Evolutionary conservation across 2,113 vertebrate species (phyloP), one percentile per base, ranked within the genome.

Genomic region (Pardalotus punctatus): DNA sequence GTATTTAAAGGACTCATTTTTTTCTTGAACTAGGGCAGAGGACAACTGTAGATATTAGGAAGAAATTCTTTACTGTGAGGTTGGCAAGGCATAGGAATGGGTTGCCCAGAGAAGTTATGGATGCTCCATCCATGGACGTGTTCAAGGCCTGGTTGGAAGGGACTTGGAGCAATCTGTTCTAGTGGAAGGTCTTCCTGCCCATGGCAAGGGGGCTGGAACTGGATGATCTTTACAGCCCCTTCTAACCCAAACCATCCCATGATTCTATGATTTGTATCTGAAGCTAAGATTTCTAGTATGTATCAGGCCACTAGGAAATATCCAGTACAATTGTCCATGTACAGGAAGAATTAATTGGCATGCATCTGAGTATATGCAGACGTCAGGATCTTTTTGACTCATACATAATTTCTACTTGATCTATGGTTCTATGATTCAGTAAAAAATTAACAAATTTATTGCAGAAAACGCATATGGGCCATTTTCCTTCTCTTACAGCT

Each of bases 361-460:
- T 2, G 0, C 31, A 42, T 42, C 31, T 81, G 6, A 0, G 0
- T 25, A 36, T 22, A 8, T 29, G 14, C 9, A 40, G 25, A 47
- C 27, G 6, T 61, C 16, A 65, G 14, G 17, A 40, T 8, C 3
- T 71, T 83, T 86, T 62, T 76, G 15, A 53, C 5, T 74, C 21
- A 21, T 29, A 14, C 7, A 10, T 42, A 29, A 51, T 65, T 14
- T 51, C 23, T 35, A 18, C 8, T 91, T 88, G 38, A 65, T 17
- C 18, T 48, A 7, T 50, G 22, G 42, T 81, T 45, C 61, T 38
- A 22, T 11, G 3, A 28, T 35, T 57, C 18, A 40, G 4, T 40
- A 56, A 69, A 87, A 74, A 56, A 1, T 0, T 1, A 36, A n/a
- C 1, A 47, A 42, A 28, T 45, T 62, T 36, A 31, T 25, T 66